These are phyloP conservation scores for Cephonodes hylas DNA, from an alignment of 2,888 invertebrate genomes.

Conservation along the genomic window DNA sequence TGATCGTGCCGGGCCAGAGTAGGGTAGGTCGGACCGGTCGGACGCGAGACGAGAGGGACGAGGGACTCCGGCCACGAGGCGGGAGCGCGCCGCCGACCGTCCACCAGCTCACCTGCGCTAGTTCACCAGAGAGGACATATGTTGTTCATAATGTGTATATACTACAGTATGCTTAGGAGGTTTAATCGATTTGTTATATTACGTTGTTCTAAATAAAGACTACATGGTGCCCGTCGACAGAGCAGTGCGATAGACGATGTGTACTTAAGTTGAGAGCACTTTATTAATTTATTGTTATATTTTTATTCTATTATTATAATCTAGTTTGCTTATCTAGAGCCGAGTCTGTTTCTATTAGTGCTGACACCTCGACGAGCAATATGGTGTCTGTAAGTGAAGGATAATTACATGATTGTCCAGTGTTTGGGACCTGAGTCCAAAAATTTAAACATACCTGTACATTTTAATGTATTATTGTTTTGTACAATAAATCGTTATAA, in stretches of 20 bases:
- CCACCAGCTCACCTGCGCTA: slow-evolving; percentile 55
- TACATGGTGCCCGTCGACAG: slow-evolving; percentile 80
- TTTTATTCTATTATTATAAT: slow-evolving; percentile 75
- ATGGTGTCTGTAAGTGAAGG: slow-evolving; percentile 80
- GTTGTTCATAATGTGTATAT: slow-evolving; percentile 80
- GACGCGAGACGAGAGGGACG: slow-evolving; percentile 27
- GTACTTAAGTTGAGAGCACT: slow-evolving; percentile 81
- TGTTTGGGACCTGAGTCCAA: slow-evolving; percentile 80
- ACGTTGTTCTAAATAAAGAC: slow-evolving; percentile 79
- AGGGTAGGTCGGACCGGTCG: slow-evolving; percentile 28
- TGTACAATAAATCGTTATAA: slow-evolving; percentile 83
- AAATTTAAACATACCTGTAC: slow-evolving; percentile 82
- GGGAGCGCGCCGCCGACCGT: slow-evolving; percentile 35
- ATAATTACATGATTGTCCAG: slow-evolving; percentile 75
- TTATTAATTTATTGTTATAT: slow-evolving; percentile 79
- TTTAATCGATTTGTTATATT: slow-evolving; percentile 79
- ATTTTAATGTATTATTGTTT: slow-evolving; percentile 83
- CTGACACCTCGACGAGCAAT: slow-evolving; percentile 80
- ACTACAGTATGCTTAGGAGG: slow-evolving; percentile 80
- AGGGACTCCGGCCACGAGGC: slow-evolving; percentile 20
- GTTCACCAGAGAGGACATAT: slow-evolving; percentile 70
- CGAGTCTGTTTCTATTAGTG: slow-evolving; percentile 78
- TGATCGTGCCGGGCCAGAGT: slow-evolving; percentile 24
- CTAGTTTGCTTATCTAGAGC: slow-evolving; percentile 80
- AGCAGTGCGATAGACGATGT: slow-evolving; percentile 79